phyloP scores from a whole-genome alignment of 2,113 vertebrate genomes.

The Motacilla tschutschensis region DNA sequence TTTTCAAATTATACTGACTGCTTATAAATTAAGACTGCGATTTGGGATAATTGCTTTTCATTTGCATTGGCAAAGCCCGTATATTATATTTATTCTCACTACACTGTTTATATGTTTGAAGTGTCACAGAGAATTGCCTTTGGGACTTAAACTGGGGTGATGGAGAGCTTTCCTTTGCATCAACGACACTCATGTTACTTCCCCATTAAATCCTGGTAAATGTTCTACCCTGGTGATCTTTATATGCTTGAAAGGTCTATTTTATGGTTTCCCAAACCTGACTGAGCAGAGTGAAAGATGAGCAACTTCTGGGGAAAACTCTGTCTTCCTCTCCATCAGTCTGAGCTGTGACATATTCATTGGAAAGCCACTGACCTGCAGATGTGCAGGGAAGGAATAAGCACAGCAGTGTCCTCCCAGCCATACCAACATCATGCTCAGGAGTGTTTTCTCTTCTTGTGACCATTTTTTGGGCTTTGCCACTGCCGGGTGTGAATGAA shows the following conservation, averaged over 20 bases:
- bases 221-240: slow-evolving; percentile 5
- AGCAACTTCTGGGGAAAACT: not conserved
- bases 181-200: not conserved
- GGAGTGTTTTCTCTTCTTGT: not conserved
- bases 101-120: slow-evolving; percentile 54
- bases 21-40: slow-evolving; percentile 59
- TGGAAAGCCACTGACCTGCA: not conserved
- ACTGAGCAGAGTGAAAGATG: slow-evolving; percentile 23
- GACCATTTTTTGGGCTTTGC: not conserved
- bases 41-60: slow-evolving; percentile 66
- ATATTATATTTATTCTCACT: slow-evolving; percentile 59
- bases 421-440: rapidly evolving
- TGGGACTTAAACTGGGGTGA: slow-evolving; percentile 32
- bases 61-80: slow-evolving; percentile 59
- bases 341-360: not conserved
- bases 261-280: slow-evolving; percentile 36
- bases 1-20: slow-evolving; percentile 70
- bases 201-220: not conserved
- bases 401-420: not conserved
- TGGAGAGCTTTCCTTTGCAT: slow-evolving; percentile 42
- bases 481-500: not conserved
- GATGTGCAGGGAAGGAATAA: not conserved
- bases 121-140: slow-evolving; percentile 30
- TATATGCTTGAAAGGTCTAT: slow-evolving; percentile 16
- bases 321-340: not conserved